Percentiles rank a stretch among this genome's conserved stretches.
These are phyloP conservation scores for Micronycteris hirsuta DNA, from an alignment of 2,113 vertebrate genomes.

Conservation along the genomic window DNA sequence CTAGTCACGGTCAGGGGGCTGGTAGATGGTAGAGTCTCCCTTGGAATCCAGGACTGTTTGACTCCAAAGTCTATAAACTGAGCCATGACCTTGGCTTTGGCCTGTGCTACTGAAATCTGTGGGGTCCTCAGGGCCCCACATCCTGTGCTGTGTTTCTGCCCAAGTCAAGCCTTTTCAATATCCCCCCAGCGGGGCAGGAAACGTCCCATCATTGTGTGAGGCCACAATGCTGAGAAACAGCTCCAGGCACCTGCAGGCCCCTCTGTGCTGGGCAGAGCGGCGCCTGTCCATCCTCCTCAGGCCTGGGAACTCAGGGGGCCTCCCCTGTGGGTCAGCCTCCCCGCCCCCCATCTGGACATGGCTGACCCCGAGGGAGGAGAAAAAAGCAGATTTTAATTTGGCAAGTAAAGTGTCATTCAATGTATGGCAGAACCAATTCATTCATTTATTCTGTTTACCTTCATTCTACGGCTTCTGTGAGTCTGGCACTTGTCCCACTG, in stretches of 20 bases:
- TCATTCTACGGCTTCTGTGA: background rate
- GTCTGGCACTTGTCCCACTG: accelerated
- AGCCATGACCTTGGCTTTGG: background rate
- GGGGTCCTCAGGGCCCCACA: conserved; percentile 53
- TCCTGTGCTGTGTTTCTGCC: conserved; percentile 41
- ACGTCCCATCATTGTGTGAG: conserved; percentile 74
- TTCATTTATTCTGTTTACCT: background rate
- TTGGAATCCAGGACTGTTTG: background rate
- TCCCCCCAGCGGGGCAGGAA: conserved; percentile 72
- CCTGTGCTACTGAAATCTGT: background rate
- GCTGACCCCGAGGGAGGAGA: background rate
- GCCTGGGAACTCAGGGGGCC: conserved; percentile 72
- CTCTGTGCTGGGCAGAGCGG: conserved; percentile 43
- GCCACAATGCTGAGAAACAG: conserved; percentile 81
- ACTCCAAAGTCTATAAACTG: background rate
- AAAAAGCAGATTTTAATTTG: background rate
- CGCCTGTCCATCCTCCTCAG: background rate
- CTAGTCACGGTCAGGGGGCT: background rate
- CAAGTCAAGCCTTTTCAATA: conserved; percentile 64
- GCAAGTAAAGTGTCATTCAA: background rate
- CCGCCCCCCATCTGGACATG: background rate
- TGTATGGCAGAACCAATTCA: too few relatives aligned
- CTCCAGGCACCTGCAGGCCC: conserved; percentile 48
- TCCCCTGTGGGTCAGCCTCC: background rate
- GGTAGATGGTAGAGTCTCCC: accelerated